Conservation (phyloP, 2,797 vertebrate genomes). For the Hozukius guyotensis region DNA sequence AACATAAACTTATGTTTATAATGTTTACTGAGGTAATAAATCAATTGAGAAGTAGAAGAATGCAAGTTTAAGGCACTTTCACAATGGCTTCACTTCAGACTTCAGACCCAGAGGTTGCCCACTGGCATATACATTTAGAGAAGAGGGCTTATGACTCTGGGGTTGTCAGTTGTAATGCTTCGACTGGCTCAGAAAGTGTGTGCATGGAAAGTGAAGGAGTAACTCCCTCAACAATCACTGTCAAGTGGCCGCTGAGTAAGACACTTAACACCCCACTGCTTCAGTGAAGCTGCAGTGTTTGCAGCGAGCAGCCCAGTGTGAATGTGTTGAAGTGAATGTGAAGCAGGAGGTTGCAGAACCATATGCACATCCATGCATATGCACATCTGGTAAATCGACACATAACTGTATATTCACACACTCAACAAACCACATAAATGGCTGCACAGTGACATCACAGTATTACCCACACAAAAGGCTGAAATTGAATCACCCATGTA, state of each 20-base stretch:
- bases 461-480: slow-evolving; percentile 50
- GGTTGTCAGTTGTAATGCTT: background rate
- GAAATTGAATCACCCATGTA: slow-evolving; percentile 66
- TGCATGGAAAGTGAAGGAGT: background rate
- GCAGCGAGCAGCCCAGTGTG: background rate
- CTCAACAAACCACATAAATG: slow-evolving; percentile 25
- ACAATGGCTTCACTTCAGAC: rapidly evolving
- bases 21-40: no score
- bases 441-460: slow-evolving; percentile 20
- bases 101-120: no score
- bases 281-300: slow-evolving; percentile 17
- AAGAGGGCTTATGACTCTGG: background rate
- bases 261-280: background rate
- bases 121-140: background rate
- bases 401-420: background rate
- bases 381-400: background rate
- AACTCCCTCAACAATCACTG: slow-evolving; percentile 6
- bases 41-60: no score
- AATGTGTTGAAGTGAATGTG: background rate
- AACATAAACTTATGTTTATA: no score
- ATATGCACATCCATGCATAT: background rate
- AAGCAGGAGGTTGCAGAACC: background rate
- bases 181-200: background rate
- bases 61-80: no score
- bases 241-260: slow-evolving; percentile 8